These are phyloP conservation scores for Hofmannophila pseudospretella DNA, from an alignment of 2,888 invertebrate genomes.

Conservation along the genomic window DNA sequence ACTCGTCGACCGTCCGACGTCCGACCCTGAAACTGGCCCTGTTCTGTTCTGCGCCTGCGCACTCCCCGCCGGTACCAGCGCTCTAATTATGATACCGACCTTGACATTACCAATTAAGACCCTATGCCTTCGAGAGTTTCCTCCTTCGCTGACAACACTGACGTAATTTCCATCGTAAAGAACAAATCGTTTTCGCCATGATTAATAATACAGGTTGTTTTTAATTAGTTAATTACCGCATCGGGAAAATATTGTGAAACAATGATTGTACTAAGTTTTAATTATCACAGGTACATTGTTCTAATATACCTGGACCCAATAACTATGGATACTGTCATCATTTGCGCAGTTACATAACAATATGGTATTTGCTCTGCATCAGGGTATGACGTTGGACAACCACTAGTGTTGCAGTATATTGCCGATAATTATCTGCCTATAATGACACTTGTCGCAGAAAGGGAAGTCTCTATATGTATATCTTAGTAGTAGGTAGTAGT, in stretches of 20 bases:
- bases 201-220: conserved; percentile 17
- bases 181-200: conserved; percentile 24
- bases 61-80: conserved; percentile 10
- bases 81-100: conserved; percentile 27
- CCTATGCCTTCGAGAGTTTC: conserved; percentile 12
- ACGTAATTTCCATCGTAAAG: conserved; percentile 28
- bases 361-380: not conserved
- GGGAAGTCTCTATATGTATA: too few species aligned
- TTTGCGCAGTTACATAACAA: conserved; percentile 2
- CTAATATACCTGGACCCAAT: not conserved
- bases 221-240: conserved; percentile 22
- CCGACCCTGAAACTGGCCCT: conserved; percentile 20
- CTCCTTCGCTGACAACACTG: conserved; percentile 21
- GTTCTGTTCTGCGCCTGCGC: too few species aligned
- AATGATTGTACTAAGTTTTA: conserved; percentile 18
- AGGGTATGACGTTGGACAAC: not conserved
- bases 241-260: conserved; percentile 24
- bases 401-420: not conserved
- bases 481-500: too few species aligned
- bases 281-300: conserved; percentile 8
- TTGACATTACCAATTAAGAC: conserved; percentile 27
- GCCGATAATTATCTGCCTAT: not conserved
- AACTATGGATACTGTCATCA: not conserved
- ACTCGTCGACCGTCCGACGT: conserved; percentile 20
- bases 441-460: not conserved